phyloP scores from a whole-genome alignment of 2,113 vertebrate genomes.

The Maccullochella peelii region DNA sequence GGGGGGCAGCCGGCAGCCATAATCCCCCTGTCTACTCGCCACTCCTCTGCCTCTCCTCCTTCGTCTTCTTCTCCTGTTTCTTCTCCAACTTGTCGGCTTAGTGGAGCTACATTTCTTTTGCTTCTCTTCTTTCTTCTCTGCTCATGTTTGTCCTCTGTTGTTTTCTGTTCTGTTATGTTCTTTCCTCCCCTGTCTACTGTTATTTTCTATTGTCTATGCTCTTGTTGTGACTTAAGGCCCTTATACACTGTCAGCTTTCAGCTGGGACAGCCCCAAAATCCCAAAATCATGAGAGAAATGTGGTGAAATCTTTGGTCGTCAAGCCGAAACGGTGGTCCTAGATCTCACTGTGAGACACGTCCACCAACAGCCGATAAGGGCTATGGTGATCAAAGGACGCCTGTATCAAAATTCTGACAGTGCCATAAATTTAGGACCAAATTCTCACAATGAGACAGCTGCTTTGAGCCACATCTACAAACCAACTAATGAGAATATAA shows the following conservation, averaged over 20 bases:
- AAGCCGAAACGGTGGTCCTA: not conserved
- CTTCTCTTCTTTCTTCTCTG: conserved; percentile 53
- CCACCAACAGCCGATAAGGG: not conserved
- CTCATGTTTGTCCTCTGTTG: conserved; percentile 53
- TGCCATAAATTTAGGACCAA: not conserved
- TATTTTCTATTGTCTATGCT: conserved; percentile 5
- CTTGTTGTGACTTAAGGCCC: conserved; percentile 26
- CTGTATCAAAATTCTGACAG: not conserved
- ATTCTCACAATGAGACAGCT: not conserved
- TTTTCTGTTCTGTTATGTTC: conserved; percentile 1
- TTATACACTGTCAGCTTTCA: not conserved
- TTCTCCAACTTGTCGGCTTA: conserved; percentile 74
- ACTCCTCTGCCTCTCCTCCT: conserved; percentile 68
- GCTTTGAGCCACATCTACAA: not conserved
- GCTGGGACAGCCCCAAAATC: not conserved
- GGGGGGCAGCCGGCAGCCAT: conserved; percentile 82
- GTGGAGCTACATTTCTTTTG: conserved; percentile 54
- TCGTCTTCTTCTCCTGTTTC: conserved; percentile 69
- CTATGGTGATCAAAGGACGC: not conserved
- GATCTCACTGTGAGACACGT: not conserved
- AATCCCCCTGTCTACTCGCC: conserved; percentile 81
- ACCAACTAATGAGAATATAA: not conserved
- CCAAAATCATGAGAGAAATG: not conserved
- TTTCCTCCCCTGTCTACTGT: conserved; percentile 17
- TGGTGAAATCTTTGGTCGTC: not conserved